Conservation (phyloP, 2,888 invertebrate genomes). For the Drosophila rubida region DNA sequence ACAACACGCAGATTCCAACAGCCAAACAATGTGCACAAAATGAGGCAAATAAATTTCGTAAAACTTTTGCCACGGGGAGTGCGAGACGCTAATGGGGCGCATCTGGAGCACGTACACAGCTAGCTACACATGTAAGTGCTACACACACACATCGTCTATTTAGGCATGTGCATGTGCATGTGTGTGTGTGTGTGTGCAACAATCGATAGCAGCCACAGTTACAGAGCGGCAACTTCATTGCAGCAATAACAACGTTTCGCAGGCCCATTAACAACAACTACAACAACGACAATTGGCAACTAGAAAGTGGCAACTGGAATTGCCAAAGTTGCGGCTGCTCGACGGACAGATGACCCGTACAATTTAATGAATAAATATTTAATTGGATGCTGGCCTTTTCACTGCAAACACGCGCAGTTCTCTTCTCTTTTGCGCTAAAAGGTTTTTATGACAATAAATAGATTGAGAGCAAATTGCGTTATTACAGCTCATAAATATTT, state of each 20-base stretch:
- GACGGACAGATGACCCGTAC: slow-evolving; percentile 15
- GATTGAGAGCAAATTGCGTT: neutral
- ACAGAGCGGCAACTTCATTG: slow-evolving; percentile 31
- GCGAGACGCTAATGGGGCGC: slow-evolving; percentile 56
- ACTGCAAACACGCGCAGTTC: neutral
- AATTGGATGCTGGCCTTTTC: neutral
- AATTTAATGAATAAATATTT: neutral
- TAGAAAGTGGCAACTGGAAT: neutral
- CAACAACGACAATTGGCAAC: neutral
- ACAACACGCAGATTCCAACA: slow-evolving; percentile 68
- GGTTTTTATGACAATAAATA: neutral
- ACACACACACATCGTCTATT: neutral
- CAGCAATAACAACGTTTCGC: slow-evolving; percentile 49
- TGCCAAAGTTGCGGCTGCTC: neutral
- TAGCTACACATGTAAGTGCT: slow-evolving; percentile 10
- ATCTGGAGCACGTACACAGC: slow-evolving; percentile 46
- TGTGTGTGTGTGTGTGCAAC: neutral
- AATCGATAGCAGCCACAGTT: slow-evolving; percentile 59
- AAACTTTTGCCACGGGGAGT: slow-evolving; percentile 52
- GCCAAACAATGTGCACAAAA: slow-evolving; percentile 67
- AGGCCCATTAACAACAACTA: slow-evolving; percentile 57
- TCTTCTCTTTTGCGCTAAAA: too few relatives aligned
- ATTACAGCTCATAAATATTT: neutral
- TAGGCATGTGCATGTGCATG: too few relatives aligned
- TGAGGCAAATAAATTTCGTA: slow-evolving; percentile 71